Evolutionary conservation across 2,888 invertebrate genomes (phyloP).

Genomic region (Spialia ferax): DNA sequence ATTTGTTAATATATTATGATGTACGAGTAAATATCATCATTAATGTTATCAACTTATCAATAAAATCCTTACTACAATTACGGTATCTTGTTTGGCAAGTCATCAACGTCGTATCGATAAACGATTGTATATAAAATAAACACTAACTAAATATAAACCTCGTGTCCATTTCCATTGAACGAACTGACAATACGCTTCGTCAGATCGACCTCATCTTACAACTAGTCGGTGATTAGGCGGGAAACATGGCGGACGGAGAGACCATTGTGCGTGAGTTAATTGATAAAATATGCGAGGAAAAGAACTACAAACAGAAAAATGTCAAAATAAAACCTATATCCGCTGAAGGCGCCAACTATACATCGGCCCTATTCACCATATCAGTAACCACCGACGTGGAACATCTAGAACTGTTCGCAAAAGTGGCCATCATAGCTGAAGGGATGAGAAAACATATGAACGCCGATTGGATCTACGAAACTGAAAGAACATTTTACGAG

Average conservation of each 20-base stretch:
- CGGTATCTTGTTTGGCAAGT: too few species aligned
- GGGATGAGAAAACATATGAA: slow-evolving; percentile 51
- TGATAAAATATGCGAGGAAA: slow-evolving; percentile 49
- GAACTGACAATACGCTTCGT: not conserved
- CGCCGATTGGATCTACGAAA: slow-evolving; percentile 53
- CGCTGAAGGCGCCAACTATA: slow-evolving; percentile 47
- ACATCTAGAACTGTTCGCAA: slow-evolving; percentile 58
- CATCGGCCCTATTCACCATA: slow-evolving; percentile 36
- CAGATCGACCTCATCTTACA: not conserved
- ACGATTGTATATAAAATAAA: not conserved
- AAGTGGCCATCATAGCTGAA: slow-evolving; percentile 60
- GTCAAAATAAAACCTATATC: slow-evolving; percentile 14
- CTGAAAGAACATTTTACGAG: slow-evolving; percentile 60
- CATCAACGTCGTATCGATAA: too few species aligned
- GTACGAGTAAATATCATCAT: too few species aligned
- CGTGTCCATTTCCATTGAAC: not conserved
- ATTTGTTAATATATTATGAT: too few species aligned
- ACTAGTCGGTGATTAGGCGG: slow-evolving; percentile 31
- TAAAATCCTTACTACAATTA: too few species aligned
- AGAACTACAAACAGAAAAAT: slow-evolving; percentile 6
- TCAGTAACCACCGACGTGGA: slow-evolving; percentile 18
- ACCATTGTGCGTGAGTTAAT: slow-evolving; percentile 46
- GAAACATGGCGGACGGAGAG: slow-evolving; percentile 51
- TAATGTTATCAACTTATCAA: too few species aligned
- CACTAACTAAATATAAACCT: not conserved